Percentiles rank a stretch among this genome's conserved stretches.
phyloP scores from a whole-genome alignment of 2,888 invertebrate genomes.

The Druceiella hillmani region DNA sequence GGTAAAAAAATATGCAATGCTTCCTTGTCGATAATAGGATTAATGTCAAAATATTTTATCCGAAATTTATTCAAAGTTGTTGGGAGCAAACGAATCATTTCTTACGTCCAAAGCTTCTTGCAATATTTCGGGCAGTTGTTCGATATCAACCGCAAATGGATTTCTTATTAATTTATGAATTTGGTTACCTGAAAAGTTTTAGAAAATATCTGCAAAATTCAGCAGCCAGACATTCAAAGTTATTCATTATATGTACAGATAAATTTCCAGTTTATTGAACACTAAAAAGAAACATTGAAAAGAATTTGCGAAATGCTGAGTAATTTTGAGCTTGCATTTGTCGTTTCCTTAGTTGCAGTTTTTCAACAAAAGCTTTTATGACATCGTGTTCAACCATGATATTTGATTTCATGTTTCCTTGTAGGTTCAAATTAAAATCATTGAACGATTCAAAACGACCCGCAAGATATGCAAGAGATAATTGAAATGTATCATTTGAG shows the following conservation, averaged over 20 bases:
- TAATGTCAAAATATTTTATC: too few relatives aligned
- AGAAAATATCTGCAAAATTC: background rate
- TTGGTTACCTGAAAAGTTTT: conserved; percentile 4
- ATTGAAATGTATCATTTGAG: conserved; percentile 2
- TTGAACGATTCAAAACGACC: conserved; percentile 3
- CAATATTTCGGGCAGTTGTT: conserved; percentile 7
- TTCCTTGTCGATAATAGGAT: too few relatives aligned
- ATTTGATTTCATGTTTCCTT: conserved; percentile 8
- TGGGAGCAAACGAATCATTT: conserved; percentile 5
- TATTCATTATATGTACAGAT: too few relatives aligned
- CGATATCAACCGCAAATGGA: conserved; percentile 5
- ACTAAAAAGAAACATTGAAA: too few relatives aligned
- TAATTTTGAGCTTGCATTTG: conserved; percentile 9
- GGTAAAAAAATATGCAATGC: too few relatives aligned
- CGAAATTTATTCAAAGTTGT: conserved; percentile 11
- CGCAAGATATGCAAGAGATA: conserved; percentile 5
- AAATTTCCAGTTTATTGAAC: too few relatives aligned
- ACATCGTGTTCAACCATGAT: conserved; percentile 8
- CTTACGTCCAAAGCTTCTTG: conserved; percentile 5
- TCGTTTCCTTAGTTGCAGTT: conserved; percentile 10
- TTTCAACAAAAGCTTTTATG: conserved; percentile 10
- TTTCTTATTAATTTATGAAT: conserved; percentile 7
- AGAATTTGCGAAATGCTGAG: conserved; percentile 4
- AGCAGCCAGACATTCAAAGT: too few relatives aligned
- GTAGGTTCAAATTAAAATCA: conserved; percentile 1